A percentile compares a stretch with the other conserved stretches of the same genome.
Conservation (phyloP, 2,113 vertebrate species). For the Sturnira hondurensis region DNA sequence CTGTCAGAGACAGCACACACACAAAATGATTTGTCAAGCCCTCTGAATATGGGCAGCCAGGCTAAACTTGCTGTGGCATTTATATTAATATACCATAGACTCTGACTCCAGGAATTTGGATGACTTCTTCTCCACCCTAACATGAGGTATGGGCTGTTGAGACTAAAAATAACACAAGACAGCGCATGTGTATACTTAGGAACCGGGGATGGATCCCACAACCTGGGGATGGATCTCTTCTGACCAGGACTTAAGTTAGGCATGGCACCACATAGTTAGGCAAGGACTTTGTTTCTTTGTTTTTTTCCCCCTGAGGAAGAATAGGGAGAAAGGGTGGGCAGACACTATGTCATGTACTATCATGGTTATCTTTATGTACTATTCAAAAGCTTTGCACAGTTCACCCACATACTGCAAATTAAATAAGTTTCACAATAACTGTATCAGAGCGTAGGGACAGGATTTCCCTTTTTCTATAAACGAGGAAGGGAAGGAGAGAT, state of each 20-base stretch:
- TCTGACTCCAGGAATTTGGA: not conserved
- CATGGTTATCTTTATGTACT: constrained; percentile 1
- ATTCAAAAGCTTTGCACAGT: constrained; percentile 14
- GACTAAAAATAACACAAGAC: not conserved
- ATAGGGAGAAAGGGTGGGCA: not conserved
- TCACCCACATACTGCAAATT: not conserved
- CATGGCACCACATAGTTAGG: not conserved
- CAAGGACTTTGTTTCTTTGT: not conserved
- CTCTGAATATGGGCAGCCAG: not conserved
- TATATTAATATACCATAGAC: not conserved
- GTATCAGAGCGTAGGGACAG: not conserved
- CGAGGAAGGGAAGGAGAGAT: not conserved
- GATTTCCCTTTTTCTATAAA: not conserved
- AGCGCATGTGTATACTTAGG: not conserved
- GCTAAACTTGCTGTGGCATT: not conserved
- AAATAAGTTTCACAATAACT: constrained; percentile 1
- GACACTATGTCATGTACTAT: constrained; percentile 12
- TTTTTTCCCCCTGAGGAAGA: not conserved
- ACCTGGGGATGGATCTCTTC: not conserved
- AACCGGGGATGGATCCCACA: not conserved
- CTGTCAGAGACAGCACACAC: not conserved
- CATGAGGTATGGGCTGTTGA: not conserved
- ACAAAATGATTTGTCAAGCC: not conserved
- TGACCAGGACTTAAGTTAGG: not conserved
- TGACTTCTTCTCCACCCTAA: not conserved